Conservation (phyloP, 2,888 invertebrate species). For the Chromoteleia sp. region DNA sequence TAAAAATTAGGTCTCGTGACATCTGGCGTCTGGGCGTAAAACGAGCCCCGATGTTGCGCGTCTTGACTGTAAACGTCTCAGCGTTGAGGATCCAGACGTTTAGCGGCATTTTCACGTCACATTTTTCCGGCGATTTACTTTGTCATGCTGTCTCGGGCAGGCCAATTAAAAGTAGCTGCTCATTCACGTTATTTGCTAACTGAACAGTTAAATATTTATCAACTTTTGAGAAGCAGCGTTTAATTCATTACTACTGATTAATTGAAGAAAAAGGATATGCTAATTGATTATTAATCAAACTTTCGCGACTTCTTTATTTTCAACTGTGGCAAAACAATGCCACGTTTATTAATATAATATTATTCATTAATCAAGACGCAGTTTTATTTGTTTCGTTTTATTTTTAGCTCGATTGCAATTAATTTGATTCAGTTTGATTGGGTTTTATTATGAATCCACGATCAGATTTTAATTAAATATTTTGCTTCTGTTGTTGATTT, state of each 20-base stretch:
- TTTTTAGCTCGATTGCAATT: too few species aligned
- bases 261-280: too few species aligned
- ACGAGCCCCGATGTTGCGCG: conserved; percentile 4
- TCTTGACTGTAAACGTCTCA: conserved; percentile 28
- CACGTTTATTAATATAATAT: too few species aligned
- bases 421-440: too few species aligned
- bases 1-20: conserved; percentile 36
- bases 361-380: too few species aligned
- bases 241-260: conserved; percentile 8
- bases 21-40: conserved; percentile 27
- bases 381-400: too few species aligned
- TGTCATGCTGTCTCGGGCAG: conserved; percentile 27
- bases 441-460: too few species aligned
- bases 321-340: too few species aligned
- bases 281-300: too few species aligned
- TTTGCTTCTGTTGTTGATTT: too few species aligned
- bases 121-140: conserved; percentile 39
- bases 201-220: conserved; percentile 35
- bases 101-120: conserved; percentile 36
- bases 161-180: conserved; percentile 42
- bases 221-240: neutral
- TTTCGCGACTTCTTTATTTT: too few species aligned
- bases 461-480: too few species aligned
- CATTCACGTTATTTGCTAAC: conserved; percentile 39
- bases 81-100: conserved; percentile 34